These are phyloP conservation scores for Neodiprion lecontei DNA, from an alignment of 1,140 invertebrate genomes.

Conservation along the genomic window DNA sequence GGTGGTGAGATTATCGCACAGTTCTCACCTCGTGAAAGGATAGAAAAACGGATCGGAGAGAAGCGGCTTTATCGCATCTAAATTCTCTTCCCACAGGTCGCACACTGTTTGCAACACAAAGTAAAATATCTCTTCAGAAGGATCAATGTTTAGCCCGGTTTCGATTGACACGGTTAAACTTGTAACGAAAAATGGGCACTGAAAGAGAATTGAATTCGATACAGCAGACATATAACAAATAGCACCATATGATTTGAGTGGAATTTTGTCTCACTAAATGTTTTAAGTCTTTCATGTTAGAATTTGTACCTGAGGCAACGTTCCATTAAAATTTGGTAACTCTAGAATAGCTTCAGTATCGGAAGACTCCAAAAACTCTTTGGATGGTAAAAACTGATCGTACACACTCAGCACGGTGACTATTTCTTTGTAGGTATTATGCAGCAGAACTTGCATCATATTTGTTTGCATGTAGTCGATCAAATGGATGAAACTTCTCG, in stretches of 20 bases:
- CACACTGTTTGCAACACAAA: constrained; percentile 63
- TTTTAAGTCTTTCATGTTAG: too few relatives aligned
- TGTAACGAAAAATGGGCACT: constrained; percentile 67
- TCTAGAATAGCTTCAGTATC: constrained; percentile 28
- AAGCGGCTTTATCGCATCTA: constrained; percentile 65
- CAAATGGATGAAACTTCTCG: constrained; percentile 75
- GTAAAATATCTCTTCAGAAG: constrained; percentile 62
- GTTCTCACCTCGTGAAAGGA: constrained; percentile 62
- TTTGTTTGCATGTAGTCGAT: constrained; percentile 77
- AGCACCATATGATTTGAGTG: too few relatives aligned
- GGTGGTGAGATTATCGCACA: constrained; percentile 19
- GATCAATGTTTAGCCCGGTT: constrained; percentile 62
- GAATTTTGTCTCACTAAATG: too few relatives aligned
- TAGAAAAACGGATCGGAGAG: constrained; percentile 63
- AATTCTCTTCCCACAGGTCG: constrained; percentile 66
- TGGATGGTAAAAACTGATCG: constrained; percentile 64
- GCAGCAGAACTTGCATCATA: constrained; percentile 71
- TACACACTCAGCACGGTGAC: constrained; percentile 67
- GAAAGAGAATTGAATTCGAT: constrained; percentile 34
- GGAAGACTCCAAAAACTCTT: constrained; percentile 42
- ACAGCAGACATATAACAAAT: background rate
- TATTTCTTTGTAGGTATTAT: constrained; percentile 70
- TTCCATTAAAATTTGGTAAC: constrained; percentile 1
- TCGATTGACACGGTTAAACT: constrained; percentile 61
- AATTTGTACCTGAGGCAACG: constrained; percentile 22